Conservation (phyloP, 2,888 invertebrate species). For the Sphecodes monilicornis region DNA sequence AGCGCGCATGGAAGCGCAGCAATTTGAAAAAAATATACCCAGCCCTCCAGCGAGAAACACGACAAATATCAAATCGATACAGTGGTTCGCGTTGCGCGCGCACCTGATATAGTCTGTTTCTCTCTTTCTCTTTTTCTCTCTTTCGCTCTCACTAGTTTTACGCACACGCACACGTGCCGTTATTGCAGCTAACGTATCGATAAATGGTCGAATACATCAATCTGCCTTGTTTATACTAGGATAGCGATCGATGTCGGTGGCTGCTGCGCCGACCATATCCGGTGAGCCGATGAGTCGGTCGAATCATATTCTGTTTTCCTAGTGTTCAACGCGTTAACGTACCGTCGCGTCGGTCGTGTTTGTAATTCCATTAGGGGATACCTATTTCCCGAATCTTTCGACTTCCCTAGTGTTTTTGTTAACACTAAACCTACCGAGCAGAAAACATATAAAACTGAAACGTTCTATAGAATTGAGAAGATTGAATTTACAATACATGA, state of each 20-base stretch:
- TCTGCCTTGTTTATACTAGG: slow-evolving; percentile 55
- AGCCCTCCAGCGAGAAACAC: slow-evolving; percentile 67
- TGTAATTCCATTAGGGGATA: neutral
- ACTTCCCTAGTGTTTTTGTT: neutral
- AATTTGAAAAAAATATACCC: slow-evolving; percentile 61
- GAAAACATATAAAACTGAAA: no score
- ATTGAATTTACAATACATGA: no score
- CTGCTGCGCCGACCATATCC: slow-evolving; percentile 2
- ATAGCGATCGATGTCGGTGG: slow-evolving; percentile 38
- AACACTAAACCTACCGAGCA: no score
- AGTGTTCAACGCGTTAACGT: neutral
- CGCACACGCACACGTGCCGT: slow-evolving; percentile 21
- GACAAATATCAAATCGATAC: slow-evolving; percentile 78
- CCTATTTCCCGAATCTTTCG: neutral
- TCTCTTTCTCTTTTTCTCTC: slow-evolving; percentile 28
- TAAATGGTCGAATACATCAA: slow-evolving; percentile 62
- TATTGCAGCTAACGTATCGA: slow-evolving; percentile 65
- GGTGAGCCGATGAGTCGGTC: neutral
- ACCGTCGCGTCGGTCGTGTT: neutral
- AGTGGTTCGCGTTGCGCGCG: slow-evolving; percentile 71
- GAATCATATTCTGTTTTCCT: neutral
- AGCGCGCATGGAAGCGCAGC: slow-evolving; percentile 3
- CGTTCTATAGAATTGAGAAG: no score
- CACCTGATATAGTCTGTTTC: slow-evolving; percentile 58
- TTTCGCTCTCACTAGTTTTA: slow-evolving; percentile 33